Conservation (phyloP, 1,140 invertebrate genomes). For the Anagrus nilaparvatae region DNA sequence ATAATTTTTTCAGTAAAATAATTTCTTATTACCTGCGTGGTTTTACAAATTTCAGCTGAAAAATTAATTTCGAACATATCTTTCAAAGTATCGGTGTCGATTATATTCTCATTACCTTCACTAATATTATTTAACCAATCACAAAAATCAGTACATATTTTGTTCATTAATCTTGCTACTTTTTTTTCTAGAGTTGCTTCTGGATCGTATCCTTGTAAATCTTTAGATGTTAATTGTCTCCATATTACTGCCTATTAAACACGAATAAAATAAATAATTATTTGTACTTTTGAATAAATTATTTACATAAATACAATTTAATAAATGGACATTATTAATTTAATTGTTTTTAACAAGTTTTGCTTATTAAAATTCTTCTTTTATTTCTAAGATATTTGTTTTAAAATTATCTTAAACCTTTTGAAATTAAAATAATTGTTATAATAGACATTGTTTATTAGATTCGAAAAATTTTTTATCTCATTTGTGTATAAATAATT, state of each 20-base stretch:
- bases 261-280: background rate
- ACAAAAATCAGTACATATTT: constrained; percentile 46
- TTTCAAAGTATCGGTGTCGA: constrained; percentile 39
- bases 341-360: too few species aligned
- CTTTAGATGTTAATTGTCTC: constrained; percentile 23
- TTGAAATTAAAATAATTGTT: too few species aligned
- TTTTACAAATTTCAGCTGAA: constrained; percentile 41
- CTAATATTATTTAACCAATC: constrained; percentile 47
- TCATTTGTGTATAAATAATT: too few species aligned
- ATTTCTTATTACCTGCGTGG: constrained; percentile 33
- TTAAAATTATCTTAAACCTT: too few species aligned
- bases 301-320: too few species aligned
- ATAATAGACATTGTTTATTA: too few species aligned
- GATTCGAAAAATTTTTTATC: too few species aligned
- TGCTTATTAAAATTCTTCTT: too few species aligned
- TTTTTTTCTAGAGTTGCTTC: constrained; percentile 31
- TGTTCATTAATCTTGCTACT: constrained; percentile 26
- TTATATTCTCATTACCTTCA: constrained; percentile 29
- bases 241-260: constrained; percentile 30
- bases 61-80: constrained; percentile 51
- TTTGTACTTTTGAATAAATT: too few species aligned
- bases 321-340: too few species aligned
- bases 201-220: constrained; percentile 31
- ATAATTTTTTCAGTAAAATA: background rate
- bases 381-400: too few species aligned